phyloP scores from a whole-genome alignment of 2,113 vertebrate species.

The Tricholaema leucomelas region DNA sequence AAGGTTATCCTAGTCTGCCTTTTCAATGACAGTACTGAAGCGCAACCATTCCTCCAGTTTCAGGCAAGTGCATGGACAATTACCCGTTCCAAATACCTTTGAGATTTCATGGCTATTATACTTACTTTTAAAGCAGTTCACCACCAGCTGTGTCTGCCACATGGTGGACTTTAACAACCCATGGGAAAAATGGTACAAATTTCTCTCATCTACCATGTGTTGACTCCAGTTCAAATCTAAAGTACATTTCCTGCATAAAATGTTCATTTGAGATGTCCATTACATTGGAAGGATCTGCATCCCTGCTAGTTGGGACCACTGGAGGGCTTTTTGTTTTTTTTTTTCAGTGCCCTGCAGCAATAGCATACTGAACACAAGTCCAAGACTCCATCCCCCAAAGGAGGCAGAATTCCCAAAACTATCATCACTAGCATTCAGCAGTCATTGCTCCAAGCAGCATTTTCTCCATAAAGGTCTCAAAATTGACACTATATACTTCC shows the following conservation, averaged over 20 bases:
- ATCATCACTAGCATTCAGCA: background rate
- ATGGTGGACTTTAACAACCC: rapidly evolving
- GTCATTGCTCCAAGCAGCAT: background rate
- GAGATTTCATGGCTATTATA: background rate
- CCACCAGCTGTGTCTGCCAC: background rate
- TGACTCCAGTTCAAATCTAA: background rate
- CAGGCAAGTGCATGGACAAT: background rate
- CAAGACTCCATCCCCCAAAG: background rate
- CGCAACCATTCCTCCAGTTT: background rate
- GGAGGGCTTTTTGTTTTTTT: background rate
- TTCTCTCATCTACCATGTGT: background rate
- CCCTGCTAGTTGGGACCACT: background rate
- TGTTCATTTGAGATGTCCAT: background rate
- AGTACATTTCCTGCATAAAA: background rate
- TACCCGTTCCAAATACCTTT: background rate
- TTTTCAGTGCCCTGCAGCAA: background rate
- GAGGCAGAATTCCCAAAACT: background rate
- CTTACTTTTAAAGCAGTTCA: background rate
- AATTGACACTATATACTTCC: background rate
- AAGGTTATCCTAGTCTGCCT: background rate
- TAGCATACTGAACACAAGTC: rapidly evolving
- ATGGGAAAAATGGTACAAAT: background rate
- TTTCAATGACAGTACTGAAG: background rate
- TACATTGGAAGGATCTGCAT: background rate
- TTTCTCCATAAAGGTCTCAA: background rate